Conservation (phyloP, 2,888 invertebrate species). For the Patella ulyssiponensis region DNA sequence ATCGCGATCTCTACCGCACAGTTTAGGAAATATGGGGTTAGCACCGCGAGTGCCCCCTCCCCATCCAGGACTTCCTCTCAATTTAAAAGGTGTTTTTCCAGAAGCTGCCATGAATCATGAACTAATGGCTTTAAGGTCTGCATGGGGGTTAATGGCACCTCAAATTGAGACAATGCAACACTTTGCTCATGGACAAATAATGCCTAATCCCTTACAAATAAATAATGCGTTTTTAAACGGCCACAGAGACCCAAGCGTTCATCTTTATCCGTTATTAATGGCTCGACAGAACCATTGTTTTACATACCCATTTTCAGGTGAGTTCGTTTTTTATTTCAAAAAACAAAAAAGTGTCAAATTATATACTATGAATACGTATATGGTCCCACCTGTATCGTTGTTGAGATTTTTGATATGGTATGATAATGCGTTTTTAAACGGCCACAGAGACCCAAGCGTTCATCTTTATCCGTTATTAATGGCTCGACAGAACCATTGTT, state of each 20-base stretch:
- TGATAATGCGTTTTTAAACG: background rate
- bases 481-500: constrained; percentile 19
- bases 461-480: constrained; percentile 21
- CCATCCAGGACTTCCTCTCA: background rate
- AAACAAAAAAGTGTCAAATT: too few relatives aligned
- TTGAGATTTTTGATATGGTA: background rate
- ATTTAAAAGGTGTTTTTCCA: background rate
- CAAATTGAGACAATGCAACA: background rate
- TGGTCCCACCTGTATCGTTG: constrained; percentile 10
- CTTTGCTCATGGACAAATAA: background rate
- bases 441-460: constrained; percentile 3
- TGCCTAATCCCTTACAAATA: background rate
- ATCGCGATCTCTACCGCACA: background rate
- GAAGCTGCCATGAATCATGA: constrained; percentile 9
- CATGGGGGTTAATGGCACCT: constrained; percentile 19
- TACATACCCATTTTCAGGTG: constrained; percentile 21
- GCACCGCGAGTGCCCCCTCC: constrained; percentile 15
- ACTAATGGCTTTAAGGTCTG: constrained; percentile 20
- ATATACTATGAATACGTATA: too few relatives aligned
- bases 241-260: constrained; percentile 1
- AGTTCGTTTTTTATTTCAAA: background rate
- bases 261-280: constrained; percentile 22
- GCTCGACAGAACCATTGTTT: constrained; percentile 19
- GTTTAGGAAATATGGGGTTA: background rate
- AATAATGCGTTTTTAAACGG: background rate